A percentile compares a stretch with the other conserved stretches of the same genome.
phyloP scores from a whole-genome alignment of 1,140 invertebrate genomes.

The Trypoxylus dichotomus region DNA sequence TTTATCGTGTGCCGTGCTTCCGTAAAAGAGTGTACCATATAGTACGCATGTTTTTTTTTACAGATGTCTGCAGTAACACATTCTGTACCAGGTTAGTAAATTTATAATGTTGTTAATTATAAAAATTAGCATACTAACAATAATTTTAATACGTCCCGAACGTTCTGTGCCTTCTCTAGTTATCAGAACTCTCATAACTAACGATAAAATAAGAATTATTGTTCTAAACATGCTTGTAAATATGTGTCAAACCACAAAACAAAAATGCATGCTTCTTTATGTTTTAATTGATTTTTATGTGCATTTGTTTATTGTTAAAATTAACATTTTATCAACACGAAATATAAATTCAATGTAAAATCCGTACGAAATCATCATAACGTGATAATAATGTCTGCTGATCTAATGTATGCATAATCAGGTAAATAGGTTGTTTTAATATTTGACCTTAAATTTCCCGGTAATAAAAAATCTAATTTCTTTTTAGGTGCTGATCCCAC shows the following conservation, averaged over 20 bases:
- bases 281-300: constrained; percentile 29
- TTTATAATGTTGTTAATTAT: constrained; percentile 26
- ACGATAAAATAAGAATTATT: background rate
- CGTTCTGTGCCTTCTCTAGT: background rate
- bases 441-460: background rate
- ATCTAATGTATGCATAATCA: background rate
- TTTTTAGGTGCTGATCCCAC: constrained; percentile 62
- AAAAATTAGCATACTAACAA: background rate
- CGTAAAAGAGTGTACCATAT: constrained; percentile 33
- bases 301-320: background rate
- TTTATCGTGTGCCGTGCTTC: constrained; percentile 33
- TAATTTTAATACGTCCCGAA: background rate
- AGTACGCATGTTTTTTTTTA: constrained; percentile 56
- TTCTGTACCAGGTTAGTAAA: constrained; percentile 63
- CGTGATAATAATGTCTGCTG: background rate
- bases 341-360: background rate
- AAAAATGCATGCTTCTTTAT: background rate
- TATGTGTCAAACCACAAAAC: constrained; percentile 8
- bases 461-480: background rate
- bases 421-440: constrained; percentile 33
- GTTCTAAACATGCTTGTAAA: constrained; percentile 4
- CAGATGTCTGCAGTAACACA: constrained; percentile 67
- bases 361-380: background rate
- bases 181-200: background rate
- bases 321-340: background rate